phyloP scores from a whole-genome alignment of 2,113 vertebrate species.

The Limnothrissa miodon region DNA sequence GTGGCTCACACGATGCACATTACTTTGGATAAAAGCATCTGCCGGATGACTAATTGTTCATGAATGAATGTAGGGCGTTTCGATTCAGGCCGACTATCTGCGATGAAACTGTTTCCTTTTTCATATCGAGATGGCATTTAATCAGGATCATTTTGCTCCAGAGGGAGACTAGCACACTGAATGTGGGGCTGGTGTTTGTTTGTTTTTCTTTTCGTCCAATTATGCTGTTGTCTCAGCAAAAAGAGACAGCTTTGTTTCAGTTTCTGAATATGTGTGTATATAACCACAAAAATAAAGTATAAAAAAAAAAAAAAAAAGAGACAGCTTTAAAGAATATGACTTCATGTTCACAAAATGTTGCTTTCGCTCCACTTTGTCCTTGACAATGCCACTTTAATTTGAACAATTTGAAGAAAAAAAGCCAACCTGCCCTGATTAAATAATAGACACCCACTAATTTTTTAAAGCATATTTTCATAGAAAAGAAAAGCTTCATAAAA shows the following conservation, averaged over 20 bases:
- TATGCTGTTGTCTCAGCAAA: neutral
- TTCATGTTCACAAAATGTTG: neutral
- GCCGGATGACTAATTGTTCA: neutral
- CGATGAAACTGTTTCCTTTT: neutral
- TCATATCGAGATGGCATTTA: neutral
- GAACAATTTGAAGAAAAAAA: neutral
- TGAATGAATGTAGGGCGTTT: neutral
- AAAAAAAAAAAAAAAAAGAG: no score
- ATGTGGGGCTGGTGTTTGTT: neutral
- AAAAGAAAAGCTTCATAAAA: neutral
- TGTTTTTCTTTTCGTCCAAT: neutral
- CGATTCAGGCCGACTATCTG: neutral
- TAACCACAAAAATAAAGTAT: no score
- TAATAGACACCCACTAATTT: neutral
- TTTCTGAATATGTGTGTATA: no score
- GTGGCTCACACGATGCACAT: neutral
- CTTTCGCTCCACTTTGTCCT: neutral
- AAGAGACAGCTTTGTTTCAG: neutral
- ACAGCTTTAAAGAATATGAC: neutral
- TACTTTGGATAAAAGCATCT: neutral
- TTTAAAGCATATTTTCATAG: neutral
- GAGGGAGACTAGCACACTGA: neutral
- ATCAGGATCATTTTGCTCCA: neutral
- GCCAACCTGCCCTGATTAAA: neutral
- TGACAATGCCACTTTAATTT: neutral